phyloP scores from a whole-genome alignment of 2,888 invertebrate species.

The Calephelis perditalis region DNA sequence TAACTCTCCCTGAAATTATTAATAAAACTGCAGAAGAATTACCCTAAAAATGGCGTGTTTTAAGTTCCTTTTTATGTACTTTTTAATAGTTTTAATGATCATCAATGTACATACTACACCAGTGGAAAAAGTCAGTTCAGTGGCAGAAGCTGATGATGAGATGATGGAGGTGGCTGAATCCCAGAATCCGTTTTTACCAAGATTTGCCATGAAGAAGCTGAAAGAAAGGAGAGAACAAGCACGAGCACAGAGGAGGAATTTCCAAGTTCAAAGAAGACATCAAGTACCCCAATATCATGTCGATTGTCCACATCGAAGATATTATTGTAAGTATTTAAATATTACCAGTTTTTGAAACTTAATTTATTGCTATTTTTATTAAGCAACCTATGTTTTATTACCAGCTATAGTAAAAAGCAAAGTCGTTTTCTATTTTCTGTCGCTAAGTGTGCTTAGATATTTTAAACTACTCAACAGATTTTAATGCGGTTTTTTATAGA shows the following conservation, averaged over 20 bases:
- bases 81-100: conserved; percentile 36
- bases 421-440: no score
- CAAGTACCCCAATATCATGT: conserved; percentile 17
- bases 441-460: no score
- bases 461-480: no score
- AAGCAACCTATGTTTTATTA: no score
- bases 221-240: conserved; percentile 54
- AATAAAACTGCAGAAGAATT: no score
- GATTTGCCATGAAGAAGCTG: conserved; percentile 61
- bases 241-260: conserved; percentile 47
- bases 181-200: conserved; percentile 61
- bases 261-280: conserved; percentile 32
- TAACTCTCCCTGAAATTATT: no score
- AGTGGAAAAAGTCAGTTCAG: conserved; percentile 33
- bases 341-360: no score
- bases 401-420: no score
- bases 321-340: conserved; percentile 21
- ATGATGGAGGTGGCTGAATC: conserved; percentile 63
- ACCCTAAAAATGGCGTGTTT: conserved; percentile 34
- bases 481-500: no score
- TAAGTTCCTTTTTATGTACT: conserved; percentile 36
- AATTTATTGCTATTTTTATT: no score
- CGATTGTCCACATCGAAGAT: conserved; percentile 19
- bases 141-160: conserved; percentile 36
- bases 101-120: conserved; percentile 41